Base-by-base conservation (phyloP, 2,888 invertebrate genomes). In the Agapostemon virescens region DNA sequence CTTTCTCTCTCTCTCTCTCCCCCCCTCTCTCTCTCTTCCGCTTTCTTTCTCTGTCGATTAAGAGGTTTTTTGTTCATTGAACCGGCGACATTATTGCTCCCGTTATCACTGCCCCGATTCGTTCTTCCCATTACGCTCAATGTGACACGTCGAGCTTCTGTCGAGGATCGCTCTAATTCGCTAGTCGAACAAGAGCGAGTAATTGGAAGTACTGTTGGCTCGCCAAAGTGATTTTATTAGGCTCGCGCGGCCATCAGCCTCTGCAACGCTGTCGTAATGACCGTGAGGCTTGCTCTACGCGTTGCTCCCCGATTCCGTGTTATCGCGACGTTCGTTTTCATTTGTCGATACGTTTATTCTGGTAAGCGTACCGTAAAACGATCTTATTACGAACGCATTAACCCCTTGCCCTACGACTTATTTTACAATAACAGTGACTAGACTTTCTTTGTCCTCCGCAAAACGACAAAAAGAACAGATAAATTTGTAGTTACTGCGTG, bases 61-160 rank as follows among this genome's bases (percentile, higher is more conserved):
- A 52, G n/a, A 40, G 52, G 33, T 36, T 33, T 61, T 63, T 52
- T 64, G 40, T 20, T 23, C 61, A 55, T 45, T 42, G n/a, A 26
- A 69, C 17, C 36, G 15, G 49, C 36, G 33, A 30, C 52, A 52
- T 55, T 69, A 69, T 69, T 69, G 58, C 52, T 36, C 38, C 20
- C 69, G 26, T 20, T 40, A 26, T 26, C 40, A 55, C 38, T 55
- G 69, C 13, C 69, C 13, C 26, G 26, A 26, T 58, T 55, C 55
- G 68, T 40, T 69, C 55, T 55, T 55, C 55, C 30, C 33, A 36
- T 63, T 63, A 40, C 55, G 69, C 55, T n/a, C 69, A 36, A 69
- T 38, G 52, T 69, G n/a, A 26, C 26, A 38, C 38, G n/a, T 11
- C 23, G 69, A 36, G 55, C 36, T 40, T 55, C 26, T 17, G 38